Evolutionary conservation across 2,797 vertebrate genomes (phyloP).

Genomic region (Xerus rutilus): DNA sequence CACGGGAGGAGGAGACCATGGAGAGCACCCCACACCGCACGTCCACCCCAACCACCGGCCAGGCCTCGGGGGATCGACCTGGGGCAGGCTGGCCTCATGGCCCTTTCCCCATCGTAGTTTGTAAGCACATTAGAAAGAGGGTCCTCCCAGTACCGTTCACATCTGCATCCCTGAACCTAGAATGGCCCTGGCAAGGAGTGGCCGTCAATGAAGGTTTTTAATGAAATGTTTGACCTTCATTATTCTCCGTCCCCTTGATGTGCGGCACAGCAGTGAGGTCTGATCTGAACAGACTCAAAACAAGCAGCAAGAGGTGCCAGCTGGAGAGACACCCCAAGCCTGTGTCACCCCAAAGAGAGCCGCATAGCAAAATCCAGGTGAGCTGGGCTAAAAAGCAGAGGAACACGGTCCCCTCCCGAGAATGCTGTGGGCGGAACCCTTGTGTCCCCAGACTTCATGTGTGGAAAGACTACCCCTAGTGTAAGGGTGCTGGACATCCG

Average conservation of each 20-base stretch:
- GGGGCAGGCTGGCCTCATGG: neutral
- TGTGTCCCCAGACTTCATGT: neutral
- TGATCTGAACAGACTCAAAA: neutral
- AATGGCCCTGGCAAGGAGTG: fast-evolving
- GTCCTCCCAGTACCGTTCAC: neutral
- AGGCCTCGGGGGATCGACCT: neutral
- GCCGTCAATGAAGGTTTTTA: neutral
- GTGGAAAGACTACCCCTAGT: neutral
- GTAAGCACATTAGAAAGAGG: neutral
- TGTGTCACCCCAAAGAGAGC: neutral
- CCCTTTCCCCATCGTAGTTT: neutral
- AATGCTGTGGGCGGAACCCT: neutral
- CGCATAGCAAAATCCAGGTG: neutral
- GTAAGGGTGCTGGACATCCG: too few species aligned
- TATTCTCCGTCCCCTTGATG: neutral
- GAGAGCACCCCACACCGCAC: neutral
- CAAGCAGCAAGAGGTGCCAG: too few species aligned
- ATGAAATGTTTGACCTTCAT: neutral
- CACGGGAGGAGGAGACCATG: fast-evolving
- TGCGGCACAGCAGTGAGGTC: neutral
- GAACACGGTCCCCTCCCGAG: neutral
- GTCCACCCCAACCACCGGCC: neutral
- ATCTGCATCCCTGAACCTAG: neutral
- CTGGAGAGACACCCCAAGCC: neutral
- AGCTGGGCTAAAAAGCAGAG: neutral